Evolutionary conservation across 2,888 invertebrate species (phyloP), one percentile per base, ranked within the genome.

Genomic region (Koerneria pararmatus): DNA sequence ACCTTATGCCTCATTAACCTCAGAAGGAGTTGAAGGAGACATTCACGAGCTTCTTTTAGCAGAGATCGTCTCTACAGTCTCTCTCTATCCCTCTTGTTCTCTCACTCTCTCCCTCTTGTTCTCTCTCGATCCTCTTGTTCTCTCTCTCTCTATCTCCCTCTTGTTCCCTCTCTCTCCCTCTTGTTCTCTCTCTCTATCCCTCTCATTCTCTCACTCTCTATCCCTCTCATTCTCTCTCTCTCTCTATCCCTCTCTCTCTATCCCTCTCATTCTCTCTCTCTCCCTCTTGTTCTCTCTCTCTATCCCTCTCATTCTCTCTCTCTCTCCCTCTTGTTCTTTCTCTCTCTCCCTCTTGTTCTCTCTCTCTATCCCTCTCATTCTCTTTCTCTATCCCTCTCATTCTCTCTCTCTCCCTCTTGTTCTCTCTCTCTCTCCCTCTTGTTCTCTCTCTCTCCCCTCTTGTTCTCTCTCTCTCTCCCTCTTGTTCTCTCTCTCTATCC

Each of bases 121-220:
- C 29, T 49, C 61, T 22, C 41, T n/a, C n/a, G n/a, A n/a, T n/a
- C 63, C 54, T 63, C 54, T 22, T 63, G n/a, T n/a, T n/a, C n/a
- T n/a, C n/a, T n/a, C n/a, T n/a, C n/a, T n/a, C n/a, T n/a, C n/a
- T n/a, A n/a, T n/a, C n/a, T n/a, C n/a, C n/a, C n/a, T n/a, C n/a
- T n/a, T n/a, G n/a, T 41, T 58, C 37, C 22, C 34, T 34, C 32
- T 61, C 29, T 49, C 61, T 22, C 41, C 63, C 54, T 63, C 54
- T 22, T 63, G n/a, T n/a, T n/a, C n/a, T n/a, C n/a, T 66, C 59
- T 60, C 51, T 37, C 59, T 60, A 37, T 60, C 53, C 19, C 61
- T 58, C 53, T 61, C 53, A 22, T 66, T 49, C 29, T 62, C 29
- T 37, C 32, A 29, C 19, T 58, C 32, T 32, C 32, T 58, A 8